Evolutionary conservation across 1,140 invertebrate species (phyloP).

Genomic region (Diprion similis): DNA sequence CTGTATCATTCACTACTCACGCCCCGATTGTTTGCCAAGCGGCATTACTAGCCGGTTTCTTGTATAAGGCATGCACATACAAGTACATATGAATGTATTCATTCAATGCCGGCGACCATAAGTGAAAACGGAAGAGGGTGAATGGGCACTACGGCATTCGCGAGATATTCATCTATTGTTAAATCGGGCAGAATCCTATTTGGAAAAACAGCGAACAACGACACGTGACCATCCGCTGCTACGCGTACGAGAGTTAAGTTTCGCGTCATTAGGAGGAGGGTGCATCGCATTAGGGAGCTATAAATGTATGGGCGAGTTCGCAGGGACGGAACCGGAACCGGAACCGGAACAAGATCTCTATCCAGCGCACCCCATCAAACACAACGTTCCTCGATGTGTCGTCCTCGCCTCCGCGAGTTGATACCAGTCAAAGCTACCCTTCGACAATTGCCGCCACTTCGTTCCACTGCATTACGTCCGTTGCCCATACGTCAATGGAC

Average conservation of each 20-base stretch:
- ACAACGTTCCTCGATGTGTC: background rate
- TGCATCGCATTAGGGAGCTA: conserved; percentile 10
- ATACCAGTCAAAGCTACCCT: conserved; percentile 14
- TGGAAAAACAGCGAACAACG: conserved; percentile 1
- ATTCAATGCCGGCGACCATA: conserved; percentile 1
- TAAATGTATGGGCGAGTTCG: conserved; percentile 3
- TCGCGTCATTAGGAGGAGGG: conserved; percentile 10
- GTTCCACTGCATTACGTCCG: conserved; percentile 50
- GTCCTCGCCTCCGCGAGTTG: conserved; percentile 20
- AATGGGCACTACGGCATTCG: background rate
- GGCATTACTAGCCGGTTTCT: background rate
- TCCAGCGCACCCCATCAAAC: conserved; percentile 1
- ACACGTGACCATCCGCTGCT: background rate
- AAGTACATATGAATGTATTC: background rate
- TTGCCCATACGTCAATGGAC: conserved; percentile 9
- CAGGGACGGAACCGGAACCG: background rate
- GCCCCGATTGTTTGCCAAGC: background rate
- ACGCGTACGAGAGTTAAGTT: background rate
- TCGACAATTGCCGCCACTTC: conserved; percentile 35
- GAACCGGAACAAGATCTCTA: conserved; percentile 6
- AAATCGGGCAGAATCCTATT: conserved; percentile 11
- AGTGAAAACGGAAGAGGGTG: conserved; percentile 2
- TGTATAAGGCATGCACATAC: background rate
- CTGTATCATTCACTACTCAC: background rate
- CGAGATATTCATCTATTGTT: background rate